Percentiles rank a stretch among this genome's conserved stretches.
Conservation (phyloP, 2,888 invertebrate species). For the Mystacides longicornis region DNA sequence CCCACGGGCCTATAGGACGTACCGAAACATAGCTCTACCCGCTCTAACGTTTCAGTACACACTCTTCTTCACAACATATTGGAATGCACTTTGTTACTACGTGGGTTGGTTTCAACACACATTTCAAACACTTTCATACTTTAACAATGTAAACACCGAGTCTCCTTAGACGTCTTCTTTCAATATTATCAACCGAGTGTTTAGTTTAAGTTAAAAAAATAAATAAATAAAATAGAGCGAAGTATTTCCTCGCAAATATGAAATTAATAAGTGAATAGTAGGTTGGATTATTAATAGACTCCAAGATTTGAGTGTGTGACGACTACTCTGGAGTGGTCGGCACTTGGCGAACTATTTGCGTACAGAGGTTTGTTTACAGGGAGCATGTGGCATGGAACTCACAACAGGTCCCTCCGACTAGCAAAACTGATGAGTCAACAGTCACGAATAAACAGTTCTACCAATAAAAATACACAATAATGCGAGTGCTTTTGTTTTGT, state of each 20-base stretch:
- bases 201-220: no score
- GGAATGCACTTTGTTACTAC: neutral
- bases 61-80: neutral
- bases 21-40: no score
- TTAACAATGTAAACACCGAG: conserved; percentile 1
- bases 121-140: neutral
- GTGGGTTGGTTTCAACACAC: neutral
- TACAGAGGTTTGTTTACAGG: conserved; percentile 17
- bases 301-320: neutral
- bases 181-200: no score
- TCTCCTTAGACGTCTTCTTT: no score
- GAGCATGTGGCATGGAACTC: conserved; percentile 4
- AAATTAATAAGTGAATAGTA: no score
- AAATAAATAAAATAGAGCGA: no score
- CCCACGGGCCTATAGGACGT: no score
- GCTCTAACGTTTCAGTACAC: no score
- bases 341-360: conserved; percentile 10
- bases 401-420: neutral
- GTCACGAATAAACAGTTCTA: neutral
- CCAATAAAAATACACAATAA: no score
- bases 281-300: neutral
- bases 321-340: conserved; percentile 1
- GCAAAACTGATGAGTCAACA: neutral
- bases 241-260: no score
- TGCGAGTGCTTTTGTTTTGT: no score